phyloP scores from a whole-genome alignment of 2,888 invertebrate genomes.

The Drosophila percnosoma region DNA sequence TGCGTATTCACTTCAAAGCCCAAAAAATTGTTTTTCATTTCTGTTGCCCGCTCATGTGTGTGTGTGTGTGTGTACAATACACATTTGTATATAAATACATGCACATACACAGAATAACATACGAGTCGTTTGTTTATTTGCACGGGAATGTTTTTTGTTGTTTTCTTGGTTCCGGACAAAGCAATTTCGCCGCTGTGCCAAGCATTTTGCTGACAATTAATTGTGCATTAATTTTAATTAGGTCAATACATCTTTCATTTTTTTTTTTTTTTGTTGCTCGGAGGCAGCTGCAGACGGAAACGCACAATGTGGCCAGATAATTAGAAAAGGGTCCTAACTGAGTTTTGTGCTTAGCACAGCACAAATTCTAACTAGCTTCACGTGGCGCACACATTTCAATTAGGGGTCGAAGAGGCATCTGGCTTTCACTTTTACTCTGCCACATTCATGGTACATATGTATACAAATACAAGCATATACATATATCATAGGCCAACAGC shows the following conservation, averaged over 20 bases:
- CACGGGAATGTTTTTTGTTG: conserved; percentile 21
- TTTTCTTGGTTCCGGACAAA: conserved; percentile 11
- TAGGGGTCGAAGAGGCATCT: conserved; percentile 24
- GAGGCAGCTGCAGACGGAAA: conserved; percentile 4
- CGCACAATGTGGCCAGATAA: conserved; percentile 41
- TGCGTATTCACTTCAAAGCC: conserved; percentile 55
- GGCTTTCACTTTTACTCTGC: not conserved
- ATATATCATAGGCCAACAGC: conserved; percentile 19
- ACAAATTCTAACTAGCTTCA: conserved; percentile 34
- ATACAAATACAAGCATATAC: not conserved
- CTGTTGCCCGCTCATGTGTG: not conserved
- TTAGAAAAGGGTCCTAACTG: conserved; percentile 41
- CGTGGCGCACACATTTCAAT: conserved; percentile 57
- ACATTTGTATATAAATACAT: conserved; percentile 3
- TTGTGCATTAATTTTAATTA: conserved; percentile 73
- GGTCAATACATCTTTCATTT: conserved; percentile 43
- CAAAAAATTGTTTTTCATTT: conserved; percentile 38
- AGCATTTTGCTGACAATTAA: conserved; percentile 67
- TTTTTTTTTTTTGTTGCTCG: conserved; percentile 4
- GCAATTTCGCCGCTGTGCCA: conserved; percentile 14
- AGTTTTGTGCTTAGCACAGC: conserved; percentile 44
- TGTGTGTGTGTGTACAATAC: not conserved
- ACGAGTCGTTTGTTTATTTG: conserved; percentile 50
- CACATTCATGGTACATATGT: not conserved
- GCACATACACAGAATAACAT: conserved; percentile 12